Evolutionary conservation across 2,888 invertebrate genomes (phyloP).

Genomic region (Tinea trinotella): DNA sequence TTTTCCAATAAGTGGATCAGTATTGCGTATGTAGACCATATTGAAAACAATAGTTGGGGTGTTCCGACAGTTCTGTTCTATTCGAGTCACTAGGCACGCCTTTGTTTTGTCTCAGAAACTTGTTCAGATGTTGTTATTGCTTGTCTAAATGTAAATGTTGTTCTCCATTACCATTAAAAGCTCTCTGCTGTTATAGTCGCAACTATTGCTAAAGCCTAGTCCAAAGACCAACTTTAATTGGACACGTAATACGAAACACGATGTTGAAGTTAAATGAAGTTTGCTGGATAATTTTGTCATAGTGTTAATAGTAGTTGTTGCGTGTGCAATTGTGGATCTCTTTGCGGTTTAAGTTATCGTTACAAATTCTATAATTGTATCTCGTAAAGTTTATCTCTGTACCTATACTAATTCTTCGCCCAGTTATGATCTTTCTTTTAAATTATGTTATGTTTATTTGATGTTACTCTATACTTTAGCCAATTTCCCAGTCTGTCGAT

Average conservation of each 20-base stretch:
- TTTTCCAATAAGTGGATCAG: background rate
- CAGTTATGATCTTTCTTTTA: too few relatives aligned
- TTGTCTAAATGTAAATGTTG: slow-evolving; percentile 46
- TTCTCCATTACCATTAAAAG: slow-evolving; percentile 40
- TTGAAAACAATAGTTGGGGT: background rate
- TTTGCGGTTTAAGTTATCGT: background rate
- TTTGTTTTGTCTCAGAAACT: slow-evolving; percentile 50
- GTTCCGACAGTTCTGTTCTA: slow-evolving; percentile 4
- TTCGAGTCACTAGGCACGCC: slow-evolving; percentile 32
- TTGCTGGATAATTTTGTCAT: slow-evolving; percentile 17
- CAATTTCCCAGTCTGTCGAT: too few relatives aligned
- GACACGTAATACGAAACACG: slow-evolving; percentile 18
- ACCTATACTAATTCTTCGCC: too few relatives aligned
- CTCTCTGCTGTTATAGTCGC: slow-evolving; percentile 3
- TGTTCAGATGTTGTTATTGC: slow-evolving; percentile 43
- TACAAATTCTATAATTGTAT: background rate
- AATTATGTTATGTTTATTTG: too few relatives aligned
- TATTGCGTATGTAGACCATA: background rate
- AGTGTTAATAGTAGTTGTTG: slow-evolving; percentile 7
- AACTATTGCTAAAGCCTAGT: slow-evolving; percentile 16
- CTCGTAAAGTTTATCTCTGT: background rate
- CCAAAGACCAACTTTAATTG: slow-evolving; percentile 15
- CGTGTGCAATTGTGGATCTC: slow-evolving; percentile 4
- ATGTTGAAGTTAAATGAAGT: slow-evolving; percentile 17
- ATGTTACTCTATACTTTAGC: too few relatives aligned